Percentiles rank a stretch among this genome's conserved stretches.
Conservation (phyloP, 2,113 vertebrate genomes). For the Genyomyrus donnyi region DNA sequence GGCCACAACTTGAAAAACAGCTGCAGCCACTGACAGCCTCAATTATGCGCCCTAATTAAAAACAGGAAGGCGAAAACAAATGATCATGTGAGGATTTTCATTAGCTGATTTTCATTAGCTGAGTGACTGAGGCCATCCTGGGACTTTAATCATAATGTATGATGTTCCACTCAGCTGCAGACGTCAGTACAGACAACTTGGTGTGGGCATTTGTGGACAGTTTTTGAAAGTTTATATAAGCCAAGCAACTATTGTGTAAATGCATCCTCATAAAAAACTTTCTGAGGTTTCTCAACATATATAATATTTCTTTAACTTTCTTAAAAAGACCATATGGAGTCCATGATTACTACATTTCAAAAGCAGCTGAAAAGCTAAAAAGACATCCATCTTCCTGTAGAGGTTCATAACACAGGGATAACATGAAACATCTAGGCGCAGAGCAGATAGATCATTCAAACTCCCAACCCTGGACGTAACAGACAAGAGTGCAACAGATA, state of each 20-base stretch:
- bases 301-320: not conserved
- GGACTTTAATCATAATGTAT: not conserved
- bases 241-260: not conserved
- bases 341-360: not conserved
- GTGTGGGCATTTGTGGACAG: not conserved
- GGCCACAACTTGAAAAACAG: not conserved
- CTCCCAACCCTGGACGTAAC: not conserved
- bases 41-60: not conserved
- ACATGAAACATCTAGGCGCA: not conserved
- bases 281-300: not conserved
- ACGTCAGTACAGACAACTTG: not conserved
- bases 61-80: not conserved
- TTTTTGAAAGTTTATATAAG: not conserved
- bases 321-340: not conserved
- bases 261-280: not conserved
- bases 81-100: not conserved
- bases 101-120: not conserved
- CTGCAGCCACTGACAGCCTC: not conserved
- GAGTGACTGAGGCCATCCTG: not conserved
- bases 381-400: not conserved
- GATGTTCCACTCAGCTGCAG: not conserved
- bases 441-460: not conserved
- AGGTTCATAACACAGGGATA: not conserved
- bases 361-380: not conserved
- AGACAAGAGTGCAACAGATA: not conserved